Conservation (phyloP, 2,113 vertebrate species). For the Tringa solitaria region DNA sequence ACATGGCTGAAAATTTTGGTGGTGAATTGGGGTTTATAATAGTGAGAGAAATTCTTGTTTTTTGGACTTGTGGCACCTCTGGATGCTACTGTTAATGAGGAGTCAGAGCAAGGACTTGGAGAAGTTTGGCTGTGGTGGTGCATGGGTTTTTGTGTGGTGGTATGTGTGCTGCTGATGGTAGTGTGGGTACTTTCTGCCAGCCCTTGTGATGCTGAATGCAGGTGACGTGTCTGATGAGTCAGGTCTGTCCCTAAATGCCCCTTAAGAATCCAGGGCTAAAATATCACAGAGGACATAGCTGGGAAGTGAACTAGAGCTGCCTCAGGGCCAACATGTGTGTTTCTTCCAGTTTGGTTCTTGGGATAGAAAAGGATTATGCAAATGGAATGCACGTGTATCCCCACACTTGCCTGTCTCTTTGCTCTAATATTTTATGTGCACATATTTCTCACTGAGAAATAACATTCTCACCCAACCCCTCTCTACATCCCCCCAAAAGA, state of each 20-base stretch:
- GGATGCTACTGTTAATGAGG: accelerated
- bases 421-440: not conserved
- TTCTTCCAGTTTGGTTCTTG: not conserved
- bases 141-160: not conserved
- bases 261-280: not conserved
- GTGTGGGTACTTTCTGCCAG: not conserved
- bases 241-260: not conserved
- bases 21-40: not conserved
- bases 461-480: accelerated
- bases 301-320: not conserved
- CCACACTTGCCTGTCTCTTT: not conserved
- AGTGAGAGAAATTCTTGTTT: not conserved
- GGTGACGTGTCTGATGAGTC: not conserved
- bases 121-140: not conserved
- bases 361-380: not conserved
- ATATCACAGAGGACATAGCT: not conserved
- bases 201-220: not conserved
- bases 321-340: not conserved
- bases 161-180: not conserved
- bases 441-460: not conserved
- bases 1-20: not conserved
- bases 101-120: not conserved
- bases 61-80: not conserved
- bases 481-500: not conserved
- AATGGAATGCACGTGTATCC: not conserved